Base-by-base conservation (phyloP, 2,888 invertebrate species). In the Thera britannica region DNA sequence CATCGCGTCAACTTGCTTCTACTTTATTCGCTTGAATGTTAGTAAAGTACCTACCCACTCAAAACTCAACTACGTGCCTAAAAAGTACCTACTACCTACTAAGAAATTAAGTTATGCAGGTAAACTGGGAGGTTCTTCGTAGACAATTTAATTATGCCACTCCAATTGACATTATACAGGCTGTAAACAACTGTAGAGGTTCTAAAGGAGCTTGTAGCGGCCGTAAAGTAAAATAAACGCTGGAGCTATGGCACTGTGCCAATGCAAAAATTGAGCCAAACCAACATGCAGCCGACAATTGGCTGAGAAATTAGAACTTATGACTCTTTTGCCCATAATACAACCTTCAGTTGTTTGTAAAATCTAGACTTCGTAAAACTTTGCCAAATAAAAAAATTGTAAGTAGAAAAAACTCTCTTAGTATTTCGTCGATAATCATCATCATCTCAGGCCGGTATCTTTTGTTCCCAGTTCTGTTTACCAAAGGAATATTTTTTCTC, bases 1-100 rank as follows among this genome's bases (percentile, higher is more conserved):
- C 83, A 82, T 82, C 61, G 52, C 72, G 68, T 44, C 68, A 62
- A 54, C 12, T 44, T 34, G 23, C 54, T 35, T 46, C 54, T 41
- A 11, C 48, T 44, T 52, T 4, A 46, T 8, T 54, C 52, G 54
- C n/a, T 12, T 38, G 38, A 58, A 51, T 34, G 49, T 68, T 65
- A 34, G 5, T 38, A 63, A 62, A 61, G 34, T 52, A 44, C 51
- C 7, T 9, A 41, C 41, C 41, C 44, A 52, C 11, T 65, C 51
- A 52, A 54, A 57, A 49, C 23, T 23, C 1, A 23, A 23, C 23
- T 23, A 23, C 23, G 1, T 23, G 23, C 23, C 23, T 23, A 23
- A 23, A 23, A 23, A 23, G 23, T 23, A 23, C 0, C 23, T 23
- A 23, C 60, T 63, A 36, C 11, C 38, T 9, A 57, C 55, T 62